Percentiles rank a stretch among this genome's conserved stretches.
Conservation (phyloP, 2,888 invertebrate genomes). For the Tetramorium bicarinatum region DNA sequence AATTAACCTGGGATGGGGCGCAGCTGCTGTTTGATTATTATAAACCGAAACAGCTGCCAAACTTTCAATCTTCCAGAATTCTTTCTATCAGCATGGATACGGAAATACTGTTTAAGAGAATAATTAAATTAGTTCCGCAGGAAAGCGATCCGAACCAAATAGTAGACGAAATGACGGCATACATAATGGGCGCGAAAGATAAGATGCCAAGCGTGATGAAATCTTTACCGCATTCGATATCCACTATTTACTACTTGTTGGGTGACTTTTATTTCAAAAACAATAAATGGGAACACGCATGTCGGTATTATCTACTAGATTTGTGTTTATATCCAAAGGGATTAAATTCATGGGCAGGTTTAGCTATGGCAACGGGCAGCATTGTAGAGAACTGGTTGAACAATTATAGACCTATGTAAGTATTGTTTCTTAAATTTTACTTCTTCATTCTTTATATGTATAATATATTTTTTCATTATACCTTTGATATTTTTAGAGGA, state of each 20-base stretch:
- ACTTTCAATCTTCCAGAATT: slow-evolving; percentile 92
- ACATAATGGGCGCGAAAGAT: slow-evolving; percentile 89
- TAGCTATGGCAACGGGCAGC: slow-evolving; percentile 93
- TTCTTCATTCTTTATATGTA: background rate
- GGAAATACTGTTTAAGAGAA: slow-evolving; percentile 91
- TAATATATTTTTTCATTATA: background rate
- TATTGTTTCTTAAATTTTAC: slow-evolving; percentile 70
- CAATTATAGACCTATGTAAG: slow-evolving; percentile 90
- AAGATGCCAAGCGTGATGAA: slow-evolving; percentile 88
- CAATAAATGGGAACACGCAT: slow-evolving; percentile 91
- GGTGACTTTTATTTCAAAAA: slow-evolving; percentile 97
- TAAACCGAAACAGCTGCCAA: slow-evolving; percentile 92
- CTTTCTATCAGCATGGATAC: slow-evolving; percentile 94
- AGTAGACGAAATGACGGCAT: slow-evolving; percentile 89
- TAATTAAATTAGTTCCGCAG: slow-evolving; percentile 90
- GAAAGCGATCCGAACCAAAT: slow-evolving; percentile 90
- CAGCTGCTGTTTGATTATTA: slow-evolving; percentile 94
- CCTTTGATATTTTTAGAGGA: slow-evolving; percentile 78
- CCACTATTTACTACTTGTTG: slow-evolving; percentile 95
- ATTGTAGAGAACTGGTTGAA: slow-evolving; percentile 93
- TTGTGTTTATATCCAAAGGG: slow-evolving; percentile 93
- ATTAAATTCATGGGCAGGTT: slow-evolving; percentile 97
- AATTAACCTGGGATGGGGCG: slow-evolving; percentile 91
- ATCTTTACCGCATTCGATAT: slow-evolving; percentile 89
- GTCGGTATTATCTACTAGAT: slow-evolving; percentile 94